Conservation (phyloP, 2,888 invertebrate genomes). For the Scrobipalpa atriplicella region DNA sequence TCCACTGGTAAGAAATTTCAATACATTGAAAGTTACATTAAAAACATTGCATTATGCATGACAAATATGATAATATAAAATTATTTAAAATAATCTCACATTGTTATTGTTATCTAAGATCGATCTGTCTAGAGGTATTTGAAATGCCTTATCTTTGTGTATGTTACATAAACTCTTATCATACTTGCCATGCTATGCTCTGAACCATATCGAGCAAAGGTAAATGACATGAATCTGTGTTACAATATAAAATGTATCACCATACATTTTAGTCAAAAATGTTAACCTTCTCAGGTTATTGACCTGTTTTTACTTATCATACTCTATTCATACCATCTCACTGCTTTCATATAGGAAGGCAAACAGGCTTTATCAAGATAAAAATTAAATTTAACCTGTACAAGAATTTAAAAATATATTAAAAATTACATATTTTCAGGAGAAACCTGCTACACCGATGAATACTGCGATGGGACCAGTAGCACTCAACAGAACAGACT, state of each 20-base stretch:
- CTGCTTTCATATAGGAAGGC: no score
- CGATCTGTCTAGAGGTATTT: background rate
- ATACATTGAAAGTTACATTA: background rate
- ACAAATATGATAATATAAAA: background rate
- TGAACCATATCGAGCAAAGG: background rate
- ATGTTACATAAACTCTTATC: background rate
- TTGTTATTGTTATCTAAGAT: background rate
- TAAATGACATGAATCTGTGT: background rate
- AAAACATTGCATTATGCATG: background rate
- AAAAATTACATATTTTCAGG: slow-evolving; percentile 34
- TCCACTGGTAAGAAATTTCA: slow-evolving; percentile 57
- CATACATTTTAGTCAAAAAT: background rate
- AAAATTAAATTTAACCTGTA: no score
- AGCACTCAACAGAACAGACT: slow-evolving; percentile 67
- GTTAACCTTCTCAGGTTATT: background rate
- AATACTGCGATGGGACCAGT: slow-evolving; percentile 68
- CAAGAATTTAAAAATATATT: no score
- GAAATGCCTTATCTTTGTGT: background rate
- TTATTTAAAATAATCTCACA: background rate
- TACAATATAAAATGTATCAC: background rate
- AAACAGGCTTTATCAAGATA: no score
- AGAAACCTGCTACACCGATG: slow-evolving; percentile 67
- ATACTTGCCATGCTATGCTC: background rate
- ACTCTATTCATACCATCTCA: background rate
- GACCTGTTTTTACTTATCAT: background rate